These are phyloP conservation scores for Callimorpha dominula DNA, from an alignment of 2,888 invertebrate species.

Conservation along the genomic window DNA sequence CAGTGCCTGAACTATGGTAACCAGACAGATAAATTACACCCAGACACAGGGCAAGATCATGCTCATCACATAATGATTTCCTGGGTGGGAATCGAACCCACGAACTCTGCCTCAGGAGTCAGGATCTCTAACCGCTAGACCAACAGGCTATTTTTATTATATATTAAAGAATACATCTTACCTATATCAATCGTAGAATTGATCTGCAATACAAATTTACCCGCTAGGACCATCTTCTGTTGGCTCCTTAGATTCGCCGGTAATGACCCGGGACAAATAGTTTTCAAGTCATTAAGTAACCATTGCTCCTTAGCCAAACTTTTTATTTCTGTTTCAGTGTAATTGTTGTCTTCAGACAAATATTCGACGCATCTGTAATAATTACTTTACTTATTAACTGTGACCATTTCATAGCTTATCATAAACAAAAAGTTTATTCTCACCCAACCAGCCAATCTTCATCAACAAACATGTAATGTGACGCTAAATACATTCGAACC, in stretches of 20 bases:
- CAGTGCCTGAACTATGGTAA: too few species aligned
- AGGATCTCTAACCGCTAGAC: too few species aligned
- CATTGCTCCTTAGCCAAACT: conserved; percentile 89
- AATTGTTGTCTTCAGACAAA: conserved; percentile 78
- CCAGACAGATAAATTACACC: too few species aligned
- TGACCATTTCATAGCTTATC: background rate
- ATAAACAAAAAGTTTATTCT: conserved; percentile 24
- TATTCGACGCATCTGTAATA: conserved; percentile 84
- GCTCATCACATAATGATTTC: too few species aligned
- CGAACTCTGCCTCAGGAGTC: too few species aligned
- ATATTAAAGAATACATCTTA: conserved; percentile 46
- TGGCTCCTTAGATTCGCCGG: conserved; percentile 84
- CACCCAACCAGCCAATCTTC: conserved; percentile 80
- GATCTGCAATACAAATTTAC: conserved; percentile 88
- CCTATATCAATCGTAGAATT: conserved; percentile 88
- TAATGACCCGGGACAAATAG: conserved; percentile 88
- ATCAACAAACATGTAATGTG: conserved; percentile 72
- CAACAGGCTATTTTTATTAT: too few species aligned
- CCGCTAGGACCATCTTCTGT: conserved; percentile 80
- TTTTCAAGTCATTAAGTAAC: conserved; percentile 88
- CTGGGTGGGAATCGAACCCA: too few species aligned
- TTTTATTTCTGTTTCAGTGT: conserved; percentile 81
- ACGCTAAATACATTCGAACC: conserved; percentile 68
- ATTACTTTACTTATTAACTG: background rate
- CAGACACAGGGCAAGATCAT: too few species aligned